phyloP scores from a whole-genome alignment of 1,140 invertebrate species.

The Platorchestia sp. region DNA sequence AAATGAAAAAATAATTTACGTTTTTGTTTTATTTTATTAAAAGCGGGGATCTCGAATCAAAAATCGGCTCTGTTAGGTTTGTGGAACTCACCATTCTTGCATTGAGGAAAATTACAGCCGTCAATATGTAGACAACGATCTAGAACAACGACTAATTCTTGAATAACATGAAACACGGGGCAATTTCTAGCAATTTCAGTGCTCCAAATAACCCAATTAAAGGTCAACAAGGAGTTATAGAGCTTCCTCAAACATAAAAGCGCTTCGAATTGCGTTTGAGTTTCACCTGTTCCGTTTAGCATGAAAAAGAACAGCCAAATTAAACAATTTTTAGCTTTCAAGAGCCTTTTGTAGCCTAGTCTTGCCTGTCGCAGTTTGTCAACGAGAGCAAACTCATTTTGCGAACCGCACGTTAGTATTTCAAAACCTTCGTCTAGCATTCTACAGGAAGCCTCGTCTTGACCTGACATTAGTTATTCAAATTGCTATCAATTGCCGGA shows the following conservation, averaged over 20 bases:
- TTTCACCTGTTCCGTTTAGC: too few relatives aligned
- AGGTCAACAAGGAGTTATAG: not conserved
- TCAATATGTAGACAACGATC: not conserved
- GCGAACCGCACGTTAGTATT: conserved; percentile 1
- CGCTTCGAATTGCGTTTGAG: too few relatives aligned
- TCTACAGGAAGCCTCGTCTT: not conserved
- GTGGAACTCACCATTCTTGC: not conserved
- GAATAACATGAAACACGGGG: not conserved
- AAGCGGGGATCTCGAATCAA: not conserved
- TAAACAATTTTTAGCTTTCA: not conserved
- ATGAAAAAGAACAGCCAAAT: not conserved
- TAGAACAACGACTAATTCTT: not conserved
- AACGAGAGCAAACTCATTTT: not conserved
- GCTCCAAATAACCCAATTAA: not conserved
- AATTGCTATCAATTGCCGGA: conserved; percentile 36
- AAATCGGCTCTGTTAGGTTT: not conserved
- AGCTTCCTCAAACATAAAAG: not conserved
- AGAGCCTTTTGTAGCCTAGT: not conserved
- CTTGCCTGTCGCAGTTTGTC: conserved; percentile 4
- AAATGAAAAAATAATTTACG: too few relatives aligned
- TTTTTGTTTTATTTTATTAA: too few relatives aligned
- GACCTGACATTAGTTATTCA: conserved; percentile 32
- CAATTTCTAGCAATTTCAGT: not conserved
- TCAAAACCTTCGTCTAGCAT: not conserved
- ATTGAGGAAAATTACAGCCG: not conserved